These are phyloP conservation scores for Iphiclides podalirius DNA, from an alignment of 2,888 invertebrate species.

Conservation along the genomic window DNA sequence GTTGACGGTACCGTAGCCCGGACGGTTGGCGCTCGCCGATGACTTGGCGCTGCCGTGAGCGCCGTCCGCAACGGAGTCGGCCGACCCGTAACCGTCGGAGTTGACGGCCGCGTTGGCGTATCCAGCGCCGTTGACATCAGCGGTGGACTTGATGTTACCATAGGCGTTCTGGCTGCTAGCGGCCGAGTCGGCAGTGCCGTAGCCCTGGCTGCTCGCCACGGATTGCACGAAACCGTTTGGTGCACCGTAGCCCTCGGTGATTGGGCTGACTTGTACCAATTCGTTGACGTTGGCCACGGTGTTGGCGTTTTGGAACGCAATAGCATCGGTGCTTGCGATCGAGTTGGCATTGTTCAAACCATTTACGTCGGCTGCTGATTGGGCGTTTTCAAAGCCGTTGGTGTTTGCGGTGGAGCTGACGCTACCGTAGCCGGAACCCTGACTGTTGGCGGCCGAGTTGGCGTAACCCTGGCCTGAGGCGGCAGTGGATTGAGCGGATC, in stretches of 20 bases:
- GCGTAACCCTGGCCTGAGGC: constrained; percentile 45
- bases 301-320: constrained; percentile 38
- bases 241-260: constrained; percentile 24
- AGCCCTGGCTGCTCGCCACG: constrained; percentile 48
- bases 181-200: constrained; percentile 46
- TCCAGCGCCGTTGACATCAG: constrained; percentile 34
- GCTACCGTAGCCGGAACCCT: constrained; percentile 35
- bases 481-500: constrained; percentile 39
- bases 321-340: constrained; percentile 32
- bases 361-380: constrained; percentile 13
- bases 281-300: constrained; percentile 47
- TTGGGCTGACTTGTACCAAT: constrained; percentile 45
- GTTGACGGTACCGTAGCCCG: constrained; percentile 27
- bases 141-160: constrained; percentile 33
- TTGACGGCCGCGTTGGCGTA: constrained; percentile 29
- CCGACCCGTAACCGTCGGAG: constrained; percentile 26
- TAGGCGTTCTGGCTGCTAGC: constrained; percentile 30
- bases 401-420: constrained; percentile 34
- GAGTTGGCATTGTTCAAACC: constrained; percentile 26
- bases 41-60: constrained; percentile 26
- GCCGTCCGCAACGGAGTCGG: constrained; percentile 26
- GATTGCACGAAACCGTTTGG: constrained; percentile 41
- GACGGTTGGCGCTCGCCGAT: constrained; percentile 18
- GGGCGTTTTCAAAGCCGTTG: constrained; percentile 31
- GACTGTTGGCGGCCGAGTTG: constrained; percentile 40